Evolutionary conservation across 2,888 invertebrate genomes (phyloP).

Genomic region (Parelbella ahira): DNA sequence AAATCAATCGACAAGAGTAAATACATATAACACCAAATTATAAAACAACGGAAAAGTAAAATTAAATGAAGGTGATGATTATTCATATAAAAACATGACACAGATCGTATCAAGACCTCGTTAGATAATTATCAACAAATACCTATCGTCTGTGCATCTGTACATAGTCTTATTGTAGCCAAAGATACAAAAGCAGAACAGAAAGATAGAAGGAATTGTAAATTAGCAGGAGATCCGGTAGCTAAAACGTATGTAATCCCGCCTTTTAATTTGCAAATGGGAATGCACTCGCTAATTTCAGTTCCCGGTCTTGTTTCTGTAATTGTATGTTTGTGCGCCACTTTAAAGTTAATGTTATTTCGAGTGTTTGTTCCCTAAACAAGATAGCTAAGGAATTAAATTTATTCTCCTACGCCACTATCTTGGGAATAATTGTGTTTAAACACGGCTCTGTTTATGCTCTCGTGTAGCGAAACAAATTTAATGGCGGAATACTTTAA

Average conservation of each 20-base stretch:
- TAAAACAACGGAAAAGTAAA: no score
- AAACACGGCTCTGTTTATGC: constrained; percentile 11
- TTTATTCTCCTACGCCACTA: constrained; percentile 23
- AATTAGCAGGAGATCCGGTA: constrained; percentile 19
- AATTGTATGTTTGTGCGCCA: constrained; percentile 16
- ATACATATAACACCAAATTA: no score
- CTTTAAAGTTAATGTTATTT: constrained; percentile 24
- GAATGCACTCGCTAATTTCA: constrained; percentile 23
- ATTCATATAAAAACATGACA: no score
- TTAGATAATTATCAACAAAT: no score
- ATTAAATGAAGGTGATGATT: no score
- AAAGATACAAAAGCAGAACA: constrained; percentile 15
- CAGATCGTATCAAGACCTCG: no score
- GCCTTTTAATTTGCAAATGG: constrained; percentile 24
- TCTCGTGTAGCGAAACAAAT: constrained; percentile 10
- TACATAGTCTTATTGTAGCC: no score
- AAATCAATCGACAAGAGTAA: no score
- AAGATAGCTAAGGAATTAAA: constrained; percentile 31
- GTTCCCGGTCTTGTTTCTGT: constrained; percentile 18
- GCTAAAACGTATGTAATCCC: constrained; percentile 18
- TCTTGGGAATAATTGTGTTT: constrained; percentile 21
- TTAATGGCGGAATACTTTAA: neutral
- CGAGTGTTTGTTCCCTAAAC: constrained; percentile 16
- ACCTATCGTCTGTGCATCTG: no score
- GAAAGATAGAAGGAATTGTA: no score